Evolutionary conservation across 2,113 vertebrate species (phyloP).

Genomic region (Petroica traversi): DNA sequence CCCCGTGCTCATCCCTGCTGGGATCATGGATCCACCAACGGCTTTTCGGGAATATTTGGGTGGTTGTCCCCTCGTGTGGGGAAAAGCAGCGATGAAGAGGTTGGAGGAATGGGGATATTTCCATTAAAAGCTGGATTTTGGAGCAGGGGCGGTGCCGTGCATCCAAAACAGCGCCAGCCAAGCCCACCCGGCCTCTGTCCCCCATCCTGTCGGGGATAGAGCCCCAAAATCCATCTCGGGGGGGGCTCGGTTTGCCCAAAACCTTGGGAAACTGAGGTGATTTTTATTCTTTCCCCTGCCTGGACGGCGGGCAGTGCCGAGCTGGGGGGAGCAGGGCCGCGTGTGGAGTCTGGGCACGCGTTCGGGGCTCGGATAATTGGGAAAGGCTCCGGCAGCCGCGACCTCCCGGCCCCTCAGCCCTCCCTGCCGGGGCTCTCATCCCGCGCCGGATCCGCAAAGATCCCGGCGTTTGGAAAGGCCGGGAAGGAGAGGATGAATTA

Average conservation of each 20-base stretch:
- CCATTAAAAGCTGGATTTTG: neutral
- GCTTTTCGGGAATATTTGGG: neutral
- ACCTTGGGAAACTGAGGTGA: neutral
- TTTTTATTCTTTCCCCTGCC: no score
- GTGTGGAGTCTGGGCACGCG: neutral
- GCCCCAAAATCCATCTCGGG: neutral
- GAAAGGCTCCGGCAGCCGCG: neutral
- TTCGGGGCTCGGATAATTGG: neutral
- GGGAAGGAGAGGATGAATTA: neutral
- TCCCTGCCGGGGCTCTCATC: neutral
- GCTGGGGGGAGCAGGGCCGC: rapidly evolving
- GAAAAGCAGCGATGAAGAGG: rapidly evolving
- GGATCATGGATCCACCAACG: rapidly evolving
- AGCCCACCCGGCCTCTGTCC: neutral
- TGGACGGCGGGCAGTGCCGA: rapidly evolving
- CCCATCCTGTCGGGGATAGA: rapidly evolving
- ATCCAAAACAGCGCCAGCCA: neutral
- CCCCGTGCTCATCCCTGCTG: neutral
- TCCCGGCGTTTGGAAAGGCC: rapidly evolving
- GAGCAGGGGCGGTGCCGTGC: rapidly evolving
- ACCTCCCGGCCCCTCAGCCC: neutral
- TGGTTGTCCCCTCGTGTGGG: rapidly evolving
- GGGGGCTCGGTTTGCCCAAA: rapidly evolving
- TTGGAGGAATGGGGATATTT: neutral
- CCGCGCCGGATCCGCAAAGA: neutral